phyloP scores from a whole-genome alignment of 2,797 vertebrate species.

The Cryptoblepharus egeriae region DNA sequence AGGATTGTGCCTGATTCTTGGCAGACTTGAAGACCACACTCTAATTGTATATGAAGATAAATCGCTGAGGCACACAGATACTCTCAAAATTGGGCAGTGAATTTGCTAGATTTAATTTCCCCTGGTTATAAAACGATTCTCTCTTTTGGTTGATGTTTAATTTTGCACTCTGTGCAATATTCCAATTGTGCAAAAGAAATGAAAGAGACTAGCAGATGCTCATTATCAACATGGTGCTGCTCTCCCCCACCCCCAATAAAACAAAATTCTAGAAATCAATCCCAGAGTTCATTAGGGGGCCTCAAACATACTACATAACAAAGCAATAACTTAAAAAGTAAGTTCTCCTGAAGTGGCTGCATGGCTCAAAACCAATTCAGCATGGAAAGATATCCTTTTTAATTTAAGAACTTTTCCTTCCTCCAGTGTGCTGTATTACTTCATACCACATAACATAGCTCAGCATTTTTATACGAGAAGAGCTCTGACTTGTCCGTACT shows the following conservation, averaged over 20 bases:
- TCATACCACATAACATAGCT: conserved; percentile 11
- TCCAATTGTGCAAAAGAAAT: background rate
- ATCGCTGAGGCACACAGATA: background rate
- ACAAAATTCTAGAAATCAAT: background rate
- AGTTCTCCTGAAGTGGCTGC: background rate
- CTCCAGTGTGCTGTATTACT: background rate
- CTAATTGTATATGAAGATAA: background rate
- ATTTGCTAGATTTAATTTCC: background rate
- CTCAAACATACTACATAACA: background rate
- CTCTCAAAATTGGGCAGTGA: background rate
- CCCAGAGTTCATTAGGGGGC: background rate
- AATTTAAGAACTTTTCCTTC: conserved; percentile 1
- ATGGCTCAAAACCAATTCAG: background rate
- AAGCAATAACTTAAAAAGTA: background rate
- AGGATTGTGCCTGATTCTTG: no score
- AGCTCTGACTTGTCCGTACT: background rate
- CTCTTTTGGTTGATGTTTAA: background rate
- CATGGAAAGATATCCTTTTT: background rate
- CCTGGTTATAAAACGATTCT: background rate
- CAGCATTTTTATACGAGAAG: background rate
- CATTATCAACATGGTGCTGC: background rate
- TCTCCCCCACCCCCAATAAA: fast-evolving
- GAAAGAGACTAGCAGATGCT: background rate
- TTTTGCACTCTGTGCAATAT: background rate
- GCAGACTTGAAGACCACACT: background rate